Conservation (phyloP, 2,888 invertebrate species). For the Chrysodeixis includens region DNA sequence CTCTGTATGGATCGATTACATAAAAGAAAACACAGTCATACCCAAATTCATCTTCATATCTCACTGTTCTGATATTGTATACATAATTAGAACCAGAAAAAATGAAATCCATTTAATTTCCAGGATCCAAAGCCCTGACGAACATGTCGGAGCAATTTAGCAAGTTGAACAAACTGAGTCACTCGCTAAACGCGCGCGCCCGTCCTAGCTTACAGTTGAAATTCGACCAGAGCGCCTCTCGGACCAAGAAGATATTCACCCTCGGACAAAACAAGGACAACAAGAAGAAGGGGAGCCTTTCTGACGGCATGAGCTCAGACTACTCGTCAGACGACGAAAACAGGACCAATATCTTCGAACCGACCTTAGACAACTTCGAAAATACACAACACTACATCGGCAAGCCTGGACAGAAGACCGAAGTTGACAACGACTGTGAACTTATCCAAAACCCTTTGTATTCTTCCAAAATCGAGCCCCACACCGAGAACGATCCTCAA, state of each 20-base stretch:
- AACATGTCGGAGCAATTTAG: slow-evolving; percentile 97
- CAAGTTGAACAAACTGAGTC: slow-evolving; percentile 93
- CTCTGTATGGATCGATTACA: too few species aligned
- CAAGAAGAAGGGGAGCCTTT: slow-evolving; percentile 91
- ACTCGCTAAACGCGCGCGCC: slow-evolving; percentile 90
- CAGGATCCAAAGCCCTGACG: slow-evolving; percentile 95
- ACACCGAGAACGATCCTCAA: slow-evolving; percentile 77
- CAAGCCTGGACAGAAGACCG: slow-evolving; percentile 66
- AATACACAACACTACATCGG: slow-evolving; percentile 86
- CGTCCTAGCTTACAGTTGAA: slow-evolving; percentile 86
- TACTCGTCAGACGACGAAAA: slow-evolving; percentile 88
- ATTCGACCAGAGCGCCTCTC: slow-evolving; percentile 81
- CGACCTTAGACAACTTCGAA: slow-evolving; percentile 86
- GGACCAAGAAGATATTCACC: slow-evolving; percentile 86
- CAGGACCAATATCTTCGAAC: slow-evolving; percentile 85
- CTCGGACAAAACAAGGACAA: slow-evolving; percentile 82
- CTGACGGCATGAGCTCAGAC: slow-evolving; percentile 90
- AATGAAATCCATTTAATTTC: slow-evolving; percentile 32
- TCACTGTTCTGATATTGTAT: too few species aligned
- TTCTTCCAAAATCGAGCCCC: slow-evolving; percentile 86
- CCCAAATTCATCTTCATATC: too few species aligned
- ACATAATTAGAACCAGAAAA: too few species aligned
- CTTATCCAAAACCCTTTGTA: slow-evolving; percentile 85
- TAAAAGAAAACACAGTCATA: too few species aligned
- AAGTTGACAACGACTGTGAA: slow-evolving; percentile 80